Percentiles rank a stretch among this genome's conserved stretches.
Conservation (phyloP, 2,113 vertebrate genomes). For the Brienomyrus longianalis region DNA sequence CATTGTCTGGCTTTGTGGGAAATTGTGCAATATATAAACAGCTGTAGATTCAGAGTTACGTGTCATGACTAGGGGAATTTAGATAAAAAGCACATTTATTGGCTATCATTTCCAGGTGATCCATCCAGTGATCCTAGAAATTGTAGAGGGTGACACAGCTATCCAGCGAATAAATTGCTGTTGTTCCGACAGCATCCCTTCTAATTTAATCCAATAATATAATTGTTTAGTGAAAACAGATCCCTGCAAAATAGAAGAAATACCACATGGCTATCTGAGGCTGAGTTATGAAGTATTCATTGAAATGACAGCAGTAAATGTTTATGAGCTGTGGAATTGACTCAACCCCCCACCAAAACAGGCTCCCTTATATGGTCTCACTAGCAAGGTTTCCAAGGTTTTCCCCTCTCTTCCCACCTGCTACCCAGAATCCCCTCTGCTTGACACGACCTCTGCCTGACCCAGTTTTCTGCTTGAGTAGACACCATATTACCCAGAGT, state of each 20-base stretch:
- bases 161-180: not conserved
- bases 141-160: not conserved
- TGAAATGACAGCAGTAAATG: constrained; percentile 16
- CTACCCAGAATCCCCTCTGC: constrained; percentile 27
- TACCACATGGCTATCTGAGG: not conserved
- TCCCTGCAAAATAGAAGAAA: not conserved
- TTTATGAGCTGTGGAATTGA: constrained; percentile 22
- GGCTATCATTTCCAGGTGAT: not conserved
- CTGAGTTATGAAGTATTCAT: not conserved
- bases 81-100: not conserved
- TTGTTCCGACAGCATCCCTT: not conserved
- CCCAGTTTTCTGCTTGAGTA: constrained; percentile 50
- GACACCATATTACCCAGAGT: constrained; percentile 45
- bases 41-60: not conserved
- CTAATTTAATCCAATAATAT: not conserved
- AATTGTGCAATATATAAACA: not conserved
- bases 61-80: not conserved
- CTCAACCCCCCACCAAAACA: not conserved
- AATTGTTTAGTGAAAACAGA: not conserved
- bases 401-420: not conserved
- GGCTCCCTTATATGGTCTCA: not conserved
- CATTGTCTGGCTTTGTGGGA: not conserved
- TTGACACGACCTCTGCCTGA: constrained; percentile 43
- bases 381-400: constrained; percentile 3
- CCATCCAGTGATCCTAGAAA: not conserved